phyloP scores from a whole-genome alignment of 2,888 invertebrate genomes.

The Pseudococcus jackbeardsleyi region DNA sequence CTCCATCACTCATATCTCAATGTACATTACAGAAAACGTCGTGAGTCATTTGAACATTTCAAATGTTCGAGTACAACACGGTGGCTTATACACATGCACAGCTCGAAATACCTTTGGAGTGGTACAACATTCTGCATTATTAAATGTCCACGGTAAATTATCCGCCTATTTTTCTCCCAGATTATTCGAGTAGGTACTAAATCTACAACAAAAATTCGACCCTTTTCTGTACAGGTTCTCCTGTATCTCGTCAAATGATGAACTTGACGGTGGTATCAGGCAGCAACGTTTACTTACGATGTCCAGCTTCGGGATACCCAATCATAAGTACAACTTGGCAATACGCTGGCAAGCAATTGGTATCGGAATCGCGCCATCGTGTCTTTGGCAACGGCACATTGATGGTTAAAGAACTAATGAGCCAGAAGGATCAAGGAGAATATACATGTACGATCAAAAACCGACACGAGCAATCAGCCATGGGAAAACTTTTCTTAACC shows the following conservation, averaged over 20 bases:
- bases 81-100: slow-evolving; percentile 86
- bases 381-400: slow-evolving; percentile 71
- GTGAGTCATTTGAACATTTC: slow-evolving; percentile 88
- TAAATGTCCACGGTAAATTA: slow-evolving; percentile 82
- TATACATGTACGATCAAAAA: slow-evolving; percentile 72
- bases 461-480: slow-evolving; percentile 71
- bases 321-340: slow-evolving; percentile 72
- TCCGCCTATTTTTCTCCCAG: neutral
- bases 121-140: slow-evolving; percentile 80
- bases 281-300: slow-evolving; percentile 71
- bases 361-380: slow-evolving; percentile 70
- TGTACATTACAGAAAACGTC: slow-evolving; percentile 70
- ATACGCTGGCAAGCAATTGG: slow-evolving; percentile 71
- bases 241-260: slow-evolving; percentile 71
- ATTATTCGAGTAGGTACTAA: neutral
- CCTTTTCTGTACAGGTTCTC: slow-evolving; percentile 70
- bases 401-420: slow-evolving; percentile 71
- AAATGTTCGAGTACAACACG: slow-evolving; percentile 83
- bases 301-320: slow-evolving; percentile 74
- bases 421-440: slow-evolving; percentile 71
- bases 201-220: neutral
- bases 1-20: neutral
- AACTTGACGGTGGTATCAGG: slow-evolving; percentile 73
- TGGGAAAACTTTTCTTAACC: slow-evolving; percentile 70
- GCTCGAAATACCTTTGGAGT: slow-evolving; percentile 82